Base-by-base conservation (phyloP, 30 jellyfish, hydroid and myxozoan species). In the Pseudorhiza aurosa region DNA sequence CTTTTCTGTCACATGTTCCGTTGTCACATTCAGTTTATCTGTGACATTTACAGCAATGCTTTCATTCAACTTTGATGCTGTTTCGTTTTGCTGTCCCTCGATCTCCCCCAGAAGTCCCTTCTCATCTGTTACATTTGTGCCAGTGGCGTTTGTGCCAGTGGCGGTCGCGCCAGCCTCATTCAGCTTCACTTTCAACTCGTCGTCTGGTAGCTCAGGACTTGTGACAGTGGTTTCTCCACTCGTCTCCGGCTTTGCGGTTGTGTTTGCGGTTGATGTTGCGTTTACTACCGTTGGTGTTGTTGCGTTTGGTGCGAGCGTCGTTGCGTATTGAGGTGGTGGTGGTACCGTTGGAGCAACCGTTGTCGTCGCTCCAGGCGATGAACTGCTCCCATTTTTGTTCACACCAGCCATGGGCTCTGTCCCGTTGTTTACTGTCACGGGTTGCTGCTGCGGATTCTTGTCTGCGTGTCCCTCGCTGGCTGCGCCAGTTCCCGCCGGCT, bases 121-220 rank as follows among this genome's bases (percentile, higher is more conserved):
- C 63, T 28, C 69, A 30, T 65, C 71, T n/a, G 58, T n/a, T 5
- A 27, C 30, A 2, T 55, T 43, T 15, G 28, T 67, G 17, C 74
- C 63, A 24, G 91, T 64, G 6, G 59, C 58, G 26, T 80, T 80
- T 31, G 45, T 42, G 8, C 70, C 37, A 8, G 40, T 50, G 9
- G 40, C 8, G 36, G 36, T 63, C 19, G 19, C 32, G 11, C 21
- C 43, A 18, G 43, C 42, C 25, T 76, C 88, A 2, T 33, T 32
- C 53, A 58, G 58, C 0, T 21, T 25, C 29, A 76, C 33, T 31
- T 57, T 29, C 45, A 35, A 68, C 5, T 55, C 91, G 15, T 80
- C 91, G 17, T 80, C 91, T 29, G 91, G 91, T 50, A 80, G 57
- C 31, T 80, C 84, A 22, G 79, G 83, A 35, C 82, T 80, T 30